phyloP scores from a whole-genome alignment of 2,797 vertebrate species.

The Saguinus oedipus region DNA sequence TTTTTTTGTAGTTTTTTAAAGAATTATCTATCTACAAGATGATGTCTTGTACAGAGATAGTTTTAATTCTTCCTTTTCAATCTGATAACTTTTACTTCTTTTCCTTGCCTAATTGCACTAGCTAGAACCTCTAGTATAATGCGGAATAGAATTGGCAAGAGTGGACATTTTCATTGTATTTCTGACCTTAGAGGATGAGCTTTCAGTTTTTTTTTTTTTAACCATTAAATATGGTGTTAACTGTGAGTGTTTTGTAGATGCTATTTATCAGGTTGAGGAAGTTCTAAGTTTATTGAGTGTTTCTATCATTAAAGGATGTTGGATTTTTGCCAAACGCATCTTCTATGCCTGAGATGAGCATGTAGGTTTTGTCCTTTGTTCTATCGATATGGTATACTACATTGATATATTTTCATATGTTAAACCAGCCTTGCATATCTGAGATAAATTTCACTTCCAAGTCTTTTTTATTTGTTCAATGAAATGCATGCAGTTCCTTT shows the following conservation, averaged over 20 bases:
- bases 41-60: not conserved
- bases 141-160: not conserved
- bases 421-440: conserved; percentile 10
- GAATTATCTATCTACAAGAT: not conserved
- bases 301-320: not conserved
- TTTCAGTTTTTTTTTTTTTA: not conserved
- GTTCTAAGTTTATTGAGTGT: not conserved
- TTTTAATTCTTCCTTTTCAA: conserved; percentile 24
- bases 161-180: not conserved
- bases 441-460: not conserved
- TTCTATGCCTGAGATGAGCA: not conserved
- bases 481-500: not conserved
- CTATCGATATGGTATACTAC: not conserved
- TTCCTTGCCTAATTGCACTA: not conserved
- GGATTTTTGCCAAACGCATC: not conserved
- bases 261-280: not conserved
- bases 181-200: not conserved
- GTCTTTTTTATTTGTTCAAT: conserved; percentile 35
- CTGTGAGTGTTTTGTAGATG: not conserved
- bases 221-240: not conserved
- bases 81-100: not conserved
- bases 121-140: not conserved
- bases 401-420: not conserved
- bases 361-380: not conserved
- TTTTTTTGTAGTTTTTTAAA: not conserved